Evolutionary conservation across 2,888 invertebrate genomes (phyloP).

Genomic region (Keiferia lycopersicella): DNA sequence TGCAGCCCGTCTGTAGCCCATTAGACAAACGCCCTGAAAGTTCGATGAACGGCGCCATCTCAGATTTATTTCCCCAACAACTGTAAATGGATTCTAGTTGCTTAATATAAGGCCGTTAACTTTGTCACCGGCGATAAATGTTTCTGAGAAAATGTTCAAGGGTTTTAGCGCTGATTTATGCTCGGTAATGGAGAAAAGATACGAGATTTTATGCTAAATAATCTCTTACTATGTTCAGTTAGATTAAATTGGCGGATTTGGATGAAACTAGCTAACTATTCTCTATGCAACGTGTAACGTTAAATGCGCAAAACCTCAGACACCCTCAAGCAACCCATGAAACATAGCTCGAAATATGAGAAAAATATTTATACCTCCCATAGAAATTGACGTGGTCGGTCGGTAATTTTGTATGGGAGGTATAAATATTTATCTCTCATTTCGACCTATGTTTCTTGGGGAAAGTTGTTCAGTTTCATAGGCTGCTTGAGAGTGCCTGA

Average conservation of each 20-base stretch:
- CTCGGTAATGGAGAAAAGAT: background rate
- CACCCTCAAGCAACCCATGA: too few relatives aligned
- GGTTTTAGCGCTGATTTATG: conserved; percentile 4
- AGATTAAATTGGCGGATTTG: background rate
- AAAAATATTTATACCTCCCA: too few relatives aligned
- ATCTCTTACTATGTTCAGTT: background rate
- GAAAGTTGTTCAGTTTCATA: too few relatives aligned
- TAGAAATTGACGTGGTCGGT: too few relatives aligned
- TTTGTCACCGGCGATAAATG: conserved; percentile 24
- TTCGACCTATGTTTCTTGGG: too few relatives aligned
- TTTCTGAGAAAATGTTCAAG: background rate
- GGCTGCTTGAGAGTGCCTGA: too few relatives aligned
- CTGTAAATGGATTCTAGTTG: conserved; percentile 69
- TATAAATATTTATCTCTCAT: too few relatives aligned
- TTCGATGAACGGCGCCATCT: conserved; percentile 68
- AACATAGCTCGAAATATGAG: too few relatives aligned
- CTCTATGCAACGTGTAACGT: too few relatives aligned
- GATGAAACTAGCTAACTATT: background rate
- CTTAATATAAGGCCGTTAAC: conserved; percentile 47
- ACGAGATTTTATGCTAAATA: background rate
- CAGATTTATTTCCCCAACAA: conserved; percentile 73
- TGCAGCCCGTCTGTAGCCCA: background rate
- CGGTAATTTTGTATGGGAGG: too few relatives aligned
- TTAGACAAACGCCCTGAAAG: conserved; percentile 40
- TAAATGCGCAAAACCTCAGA: too few relatives aligned